phyloP scores from a whole-genome alignment of 2,888 invertebrate species.

The Apamea anceps region DNA sequence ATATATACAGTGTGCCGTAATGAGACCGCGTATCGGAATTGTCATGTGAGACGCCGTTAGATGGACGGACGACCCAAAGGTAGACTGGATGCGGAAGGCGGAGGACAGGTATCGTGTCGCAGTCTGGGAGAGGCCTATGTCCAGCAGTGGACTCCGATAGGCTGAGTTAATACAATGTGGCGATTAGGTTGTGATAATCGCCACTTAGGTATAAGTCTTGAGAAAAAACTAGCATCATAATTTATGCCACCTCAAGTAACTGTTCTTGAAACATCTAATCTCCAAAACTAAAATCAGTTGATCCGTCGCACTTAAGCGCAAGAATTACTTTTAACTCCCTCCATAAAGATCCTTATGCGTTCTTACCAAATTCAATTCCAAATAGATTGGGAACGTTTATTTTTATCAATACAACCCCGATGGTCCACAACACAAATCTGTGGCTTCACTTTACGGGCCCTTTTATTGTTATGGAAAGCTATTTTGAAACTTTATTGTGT shows the following conservation, averaged over 20 bases:
- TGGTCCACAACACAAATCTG: conserved; percentile 60
- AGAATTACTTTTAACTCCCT: conserved; percentile 30
- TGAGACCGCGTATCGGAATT: too few relatives aligned
- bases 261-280: neutral
- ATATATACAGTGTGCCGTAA: neutral
- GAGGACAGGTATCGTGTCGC: too few relatives aligned
- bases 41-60: too few relatives aligned
- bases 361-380: conserved; percentile 58
- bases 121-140: too few relatives aligned
- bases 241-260: neutral
- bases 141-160: too few relatives aligned
- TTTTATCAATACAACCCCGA: conserved; percentile 58
- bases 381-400: conserved; percentile 58
- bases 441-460: conserved; percentile 62
- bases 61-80: too few relatives aligned
- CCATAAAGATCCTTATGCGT: conserved; percentile 35
- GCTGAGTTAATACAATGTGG: too few relatives aligned
- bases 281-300: conserved; percentile 20
- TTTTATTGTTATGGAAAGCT: conserved; percentile 68
- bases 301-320: conserved; percentile 18
- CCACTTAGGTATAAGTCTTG: neutral
- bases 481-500: conserved; percentile 65
- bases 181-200: neutral
- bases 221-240: too few relatives aligned
- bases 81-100: too few relatives aligned